These are phyloP conservation scores for Drosophila sulfurigaster DNA, from an alignment of 1,140 invertebrate species.

Conservation along the genomic window DNA sequence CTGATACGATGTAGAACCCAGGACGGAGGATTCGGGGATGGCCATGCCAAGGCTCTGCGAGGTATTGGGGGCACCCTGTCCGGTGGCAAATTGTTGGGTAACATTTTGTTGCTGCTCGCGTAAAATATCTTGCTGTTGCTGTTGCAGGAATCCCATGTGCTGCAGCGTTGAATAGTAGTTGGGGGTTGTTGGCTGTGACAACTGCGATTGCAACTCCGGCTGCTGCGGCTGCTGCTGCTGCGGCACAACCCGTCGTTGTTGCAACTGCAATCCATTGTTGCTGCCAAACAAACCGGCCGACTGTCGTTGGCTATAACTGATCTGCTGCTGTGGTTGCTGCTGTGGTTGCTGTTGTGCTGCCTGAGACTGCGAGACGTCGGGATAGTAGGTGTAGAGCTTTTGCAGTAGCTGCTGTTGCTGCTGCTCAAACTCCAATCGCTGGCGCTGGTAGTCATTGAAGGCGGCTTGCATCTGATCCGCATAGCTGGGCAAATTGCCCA, in stretches of 20 bases:
- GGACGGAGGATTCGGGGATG: conserved; percentile 51
- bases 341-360: conserved; percentile 8
- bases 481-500: conserved; percentile 51
- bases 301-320: conserved; percentile 27
- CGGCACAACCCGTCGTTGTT: conserved; percentile 17
- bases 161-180: conserved; percentile 67
- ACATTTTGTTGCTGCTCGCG: conserved; percentile 69
- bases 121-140: conserved; percentile 65
- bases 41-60: conserved; percentile 57
- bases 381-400: conserved; percentile 61
- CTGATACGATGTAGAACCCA: conserved; percentile 49
- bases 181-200: conserved; percentile 1
- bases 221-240: not conserved
- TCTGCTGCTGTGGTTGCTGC: conserved; percentile 7
- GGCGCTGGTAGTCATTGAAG: conserved; percentile 68
- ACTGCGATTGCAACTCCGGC: conserved; percentile 8
- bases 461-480: conserved; percentile 75
- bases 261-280: conserved; percentile 61
- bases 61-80: conserved; percentile 55
- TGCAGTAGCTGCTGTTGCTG: conserved; percentile 72
- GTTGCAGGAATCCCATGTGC: conserved; percentile 70
- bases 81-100: conserved; percentile 65
- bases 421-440: conserved; percentile 65
- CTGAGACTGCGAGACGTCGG: conserved; percentile 50
- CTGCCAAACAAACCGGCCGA: conserved; percentile 11